phyloP scores from a whole-genome alignment of 2,113 vertebrate species.

The Bubo scandiacus region DNA sequence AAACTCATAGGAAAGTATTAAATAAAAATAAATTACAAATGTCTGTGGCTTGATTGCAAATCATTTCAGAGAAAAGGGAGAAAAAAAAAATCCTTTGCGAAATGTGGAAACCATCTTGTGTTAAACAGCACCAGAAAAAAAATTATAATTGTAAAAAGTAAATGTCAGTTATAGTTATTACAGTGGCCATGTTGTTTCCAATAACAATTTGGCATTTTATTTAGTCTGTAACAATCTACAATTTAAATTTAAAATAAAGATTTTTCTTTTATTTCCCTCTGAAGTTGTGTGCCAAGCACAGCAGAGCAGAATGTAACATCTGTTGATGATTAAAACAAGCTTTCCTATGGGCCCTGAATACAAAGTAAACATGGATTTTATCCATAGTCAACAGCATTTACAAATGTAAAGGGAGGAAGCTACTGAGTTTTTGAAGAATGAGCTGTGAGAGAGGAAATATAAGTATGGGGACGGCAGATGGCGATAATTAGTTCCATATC shows the following conservation, averaged over 20 bases:
- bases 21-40: conserved; percentile 76
- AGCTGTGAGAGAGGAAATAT: conserved; percentile 87
- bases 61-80: conserved; percentile 61
- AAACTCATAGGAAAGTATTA: conserved; percentile 72
- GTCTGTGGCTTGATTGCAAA: conserved; percentile 69
- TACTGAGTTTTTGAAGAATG: conserved; percentile 98
- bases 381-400: conserved; percentile 98
- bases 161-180: conserved; percentile 81
- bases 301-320: conserved; percentile 86
- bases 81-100: conserved; percentile 2
- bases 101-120: conserved; percentile 80
- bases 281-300: conserved; percentile 86
- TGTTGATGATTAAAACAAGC: conserved; percentile 91
- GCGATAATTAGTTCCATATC: conserved; percentile 90
- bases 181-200: conserved; percentile 83
- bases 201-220: conserved; percentile 88
- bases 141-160: conserved; percentile 82
- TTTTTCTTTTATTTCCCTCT: conserved; percentile 84
- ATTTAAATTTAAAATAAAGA: conserved; percentile 88
- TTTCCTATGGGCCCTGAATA: conserved; percentile 86
- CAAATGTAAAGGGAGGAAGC: conserved; percentile 97
- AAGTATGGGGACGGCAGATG: conserved; percentile 89
- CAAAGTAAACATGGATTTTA: conserved; percentile 97
- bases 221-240: conserved; percentile 87
- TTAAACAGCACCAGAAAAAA: conserved; percentile 76